Evolutionary conservation across 2,888 invertebrate genomes (phyloP).

Genomic region (Plebejus melissa): DNA sequence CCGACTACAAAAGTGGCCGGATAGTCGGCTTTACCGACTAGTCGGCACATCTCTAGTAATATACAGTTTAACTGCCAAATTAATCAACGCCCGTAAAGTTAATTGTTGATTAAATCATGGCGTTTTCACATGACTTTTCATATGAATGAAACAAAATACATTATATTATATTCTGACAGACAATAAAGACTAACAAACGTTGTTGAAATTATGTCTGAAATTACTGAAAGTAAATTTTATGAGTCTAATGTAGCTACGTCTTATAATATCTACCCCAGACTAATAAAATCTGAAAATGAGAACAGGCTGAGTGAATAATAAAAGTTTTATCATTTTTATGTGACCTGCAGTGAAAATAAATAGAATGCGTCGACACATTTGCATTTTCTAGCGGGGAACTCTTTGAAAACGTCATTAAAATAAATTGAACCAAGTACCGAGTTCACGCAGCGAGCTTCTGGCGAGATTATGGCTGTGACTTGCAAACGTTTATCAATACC

Average conservation of each 20-base stretch:
- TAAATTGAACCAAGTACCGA: neutral
- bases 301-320: neutral
- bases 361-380: neutral
- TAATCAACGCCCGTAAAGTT: neutral
- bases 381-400: neutral
- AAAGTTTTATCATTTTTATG: neutral
- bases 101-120: neutral
- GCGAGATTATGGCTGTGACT: neutral
- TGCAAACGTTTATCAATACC: slow-evolving; percentile 12
- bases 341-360: neutral
- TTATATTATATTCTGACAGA: neutral
- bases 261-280: neutral
- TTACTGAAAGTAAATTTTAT: neutral
- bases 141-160: neutral
- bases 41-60: neutral
- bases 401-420: slow-evolving; percentile 2
- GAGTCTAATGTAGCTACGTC: neutral
- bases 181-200: neutral
- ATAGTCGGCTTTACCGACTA: too few species aligned
- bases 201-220: neutral
- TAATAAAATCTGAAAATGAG: neutral
- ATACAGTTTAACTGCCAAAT: neutral
- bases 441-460: neutral
- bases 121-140: neutral
- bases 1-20: too few species aligned